These are phyloP conservation scores for Epicauta chinensis DNA, from an alignment of 1,140 invertebrate genomes.

Conservation along the genomic window DNA sequence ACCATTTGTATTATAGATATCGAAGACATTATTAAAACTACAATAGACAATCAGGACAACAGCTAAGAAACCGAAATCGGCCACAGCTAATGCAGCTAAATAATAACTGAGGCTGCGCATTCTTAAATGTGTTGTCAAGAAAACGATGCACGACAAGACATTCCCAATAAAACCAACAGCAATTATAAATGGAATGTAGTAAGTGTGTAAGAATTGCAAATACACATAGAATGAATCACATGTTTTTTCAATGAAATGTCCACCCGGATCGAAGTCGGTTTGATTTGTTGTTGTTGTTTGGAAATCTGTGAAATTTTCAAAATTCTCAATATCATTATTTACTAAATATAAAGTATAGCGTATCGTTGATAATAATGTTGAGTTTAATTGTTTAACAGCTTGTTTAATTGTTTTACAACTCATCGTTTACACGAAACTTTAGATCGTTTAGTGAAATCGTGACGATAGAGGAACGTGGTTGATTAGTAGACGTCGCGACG, in stretches of 20 bases:
- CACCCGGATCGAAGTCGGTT: constrained; percentile 4
- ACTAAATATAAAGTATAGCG: too few relatives aligned
- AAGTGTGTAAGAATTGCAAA: constrained; percentile 37
- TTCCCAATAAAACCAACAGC: constrained; percentile 54
- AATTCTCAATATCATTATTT: background rate
- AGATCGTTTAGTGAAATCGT: too few relatives aligned
- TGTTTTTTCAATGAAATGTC: background rate
- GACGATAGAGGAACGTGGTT: background rate
- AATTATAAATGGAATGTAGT: constrained; percentile 65
- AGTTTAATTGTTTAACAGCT: too few relatives aligned
- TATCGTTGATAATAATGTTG: too few relatives aligned
- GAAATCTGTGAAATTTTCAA: constrained; percentile 4
- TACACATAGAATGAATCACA: constrained; percentile 21
- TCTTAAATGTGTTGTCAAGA: constrained; percentile 62
- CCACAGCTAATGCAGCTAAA: constrained; percentile 65
- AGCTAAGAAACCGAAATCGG: constrained; percentile 67
- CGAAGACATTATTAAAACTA: constrained; percentile 51
- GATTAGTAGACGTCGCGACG: constrained; percentile 13
- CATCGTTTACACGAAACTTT: too few relatives aligned
- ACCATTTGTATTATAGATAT: constrained; percentile 52
- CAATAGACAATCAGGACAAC: constrained; percentile 62
- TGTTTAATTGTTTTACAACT: too few relatives aligned
- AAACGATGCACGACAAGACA: constrained; percentile 64
- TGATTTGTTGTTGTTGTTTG: background rate
- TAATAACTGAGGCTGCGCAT: constrained; percentile 73